phyloP scores from a whole-genome alignment of 2,888 invertebrate species.

The Hyppa rectilinea region DNA sequence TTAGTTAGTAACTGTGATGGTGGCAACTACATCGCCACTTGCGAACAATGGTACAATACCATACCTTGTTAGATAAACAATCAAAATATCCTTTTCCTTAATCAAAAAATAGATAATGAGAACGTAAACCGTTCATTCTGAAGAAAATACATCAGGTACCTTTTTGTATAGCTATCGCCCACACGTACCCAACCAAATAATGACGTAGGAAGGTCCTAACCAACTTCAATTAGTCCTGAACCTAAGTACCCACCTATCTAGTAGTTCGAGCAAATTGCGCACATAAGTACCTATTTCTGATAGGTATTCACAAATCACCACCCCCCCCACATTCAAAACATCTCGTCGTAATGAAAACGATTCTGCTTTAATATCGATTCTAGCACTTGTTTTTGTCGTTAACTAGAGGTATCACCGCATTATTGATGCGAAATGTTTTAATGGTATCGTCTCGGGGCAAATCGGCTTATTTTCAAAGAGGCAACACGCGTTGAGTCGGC shows the following conservation, averaged over 20 bases:
- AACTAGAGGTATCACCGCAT: slow-evolving; percentile 43
- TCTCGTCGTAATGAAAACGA: slow-evolving; percentile 24
- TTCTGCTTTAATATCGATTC: slow-evolving; percentile 31
- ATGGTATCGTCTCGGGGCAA: slow-evolving; percentile 58
- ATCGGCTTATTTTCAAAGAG: slow-evolving; percentile 71
- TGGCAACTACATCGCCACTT: no score
- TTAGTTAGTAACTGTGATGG: no score
- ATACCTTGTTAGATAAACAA: neutral
- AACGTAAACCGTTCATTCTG: neutral
- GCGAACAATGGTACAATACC: no score
- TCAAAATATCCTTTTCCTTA: neutral
- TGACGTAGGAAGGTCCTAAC: neutral
- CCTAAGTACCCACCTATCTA: neutral
- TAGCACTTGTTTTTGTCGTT: slow-evolving; percentile 30
- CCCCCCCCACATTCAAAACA: slow-evolving; percentile 24
- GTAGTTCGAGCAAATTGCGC: slow-evolving; percentile 2
- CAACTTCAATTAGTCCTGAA: neutral
- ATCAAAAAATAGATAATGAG: neutral
- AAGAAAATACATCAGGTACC: neutral
- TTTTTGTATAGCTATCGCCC: neutral
- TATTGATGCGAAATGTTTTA: slow-evolving; percentile 54
- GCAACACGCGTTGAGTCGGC: slow-evolving; percentile 63
- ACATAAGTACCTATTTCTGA: slow-evolving; percentile 7
- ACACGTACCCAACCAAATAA: neutral
- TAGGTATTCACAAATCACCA: slow-evolving; percentile 23